Conservation (phyloP, 2,797 vertebrate genomes). For the Acrossocheilus wenchowensis region DNA sequence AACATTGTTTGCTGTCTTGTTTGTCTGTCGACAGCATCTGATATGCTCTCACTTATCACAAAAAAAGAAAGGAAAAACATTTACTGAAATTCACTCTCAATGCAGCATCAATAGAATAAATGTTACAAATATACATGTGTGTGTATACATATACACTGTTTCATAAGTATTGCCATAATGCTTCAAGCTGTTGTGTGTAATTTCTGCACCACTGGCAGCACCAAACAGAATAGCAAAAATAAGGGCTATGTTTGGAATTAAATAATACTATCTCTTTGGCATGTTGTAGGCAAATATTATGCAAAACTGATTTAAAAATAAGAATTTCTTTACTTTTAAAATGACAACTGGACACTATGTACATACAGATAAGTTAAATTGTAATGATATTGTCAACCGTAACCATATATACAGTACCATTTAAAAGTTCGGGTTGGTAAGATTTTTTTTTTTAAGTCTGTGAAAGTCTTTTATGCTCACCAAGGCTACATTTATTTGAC, state of each 20-base stretch:
- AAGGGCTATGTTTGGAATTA: no score
- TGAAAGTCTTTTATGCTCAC: background rate
- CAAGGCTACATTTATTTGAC: background rate
- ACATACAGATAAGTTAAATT: background rate
- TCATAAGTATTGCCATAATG: background rate
- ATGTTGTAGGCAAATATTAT: background rate
- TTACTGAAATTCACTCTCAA: background rate
- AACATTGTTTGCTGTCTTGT: background rate
- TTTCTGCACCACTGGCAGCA: background rate
- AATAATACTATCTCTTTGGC: background rate
- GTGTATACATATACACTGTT: background rate
- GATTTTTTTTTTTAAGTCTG: no score
- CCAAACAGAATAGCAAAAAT: background rate
- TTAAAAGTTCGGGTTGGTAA: no score
- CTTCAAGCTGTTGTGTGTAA: background rate
- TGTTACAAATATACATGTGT: background rate
- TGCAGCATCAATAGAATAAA: background rate
- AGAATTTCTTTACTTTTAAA: background rate
- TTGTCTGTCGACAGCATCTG: background rate
- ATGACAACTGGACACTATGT: background rate
- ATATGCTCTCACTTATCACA: background rate
- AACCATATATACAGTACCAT: background rate
- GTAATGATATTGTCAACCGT: background rate
- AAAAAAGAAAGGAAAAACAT: background rate
- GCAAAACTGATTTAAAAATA: background rate